These are phyloP conservation scores for Nothura maculosa DNA, from an alignment of 2,797 vertebrate genomes.

Conservation along the genomic window DNA sequence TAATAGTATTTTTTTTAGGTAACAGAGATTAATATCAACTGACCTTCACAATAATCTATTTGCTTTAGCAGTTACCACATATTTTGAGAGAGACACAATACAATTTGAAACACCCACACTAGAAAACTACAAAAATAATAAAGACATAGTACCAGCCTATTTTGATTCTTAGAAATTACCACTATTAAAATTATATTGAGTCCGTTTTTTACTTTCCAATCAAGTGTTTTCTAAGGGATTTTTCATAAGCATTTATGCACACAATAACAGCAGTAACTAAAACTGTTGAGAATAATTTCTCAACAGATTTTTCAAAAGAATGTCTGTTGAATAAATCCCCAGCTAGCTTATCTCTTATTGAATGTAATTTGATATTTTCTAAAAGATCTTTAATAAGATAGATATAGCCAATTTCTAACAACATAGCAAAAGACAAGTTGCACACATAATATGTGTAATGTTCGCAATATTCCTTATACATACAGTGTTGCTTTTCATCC, in stretches of 20 bases:
- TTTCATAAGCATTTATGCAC: neutral
- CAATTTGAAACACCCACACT: neutral
- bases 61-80: neutral
- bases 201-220: neutral
- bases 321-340: neutral
- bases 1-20: neutral
- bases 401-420: neutral
- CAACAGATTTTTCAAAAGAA: neutral
- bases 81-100: neutral
- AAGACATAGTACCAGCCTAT: neutral
- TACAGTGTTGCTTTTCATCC: neutral
- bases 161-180: neutral
- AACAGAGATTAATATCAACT: neutral
- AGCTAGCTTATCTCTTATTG: neutral
- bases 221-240: rapidly evolving
- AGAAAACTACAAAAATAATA: neutral
- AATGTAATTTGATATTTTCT: neutral
- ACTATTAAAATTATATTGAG: neutral
- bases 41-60: neutral
- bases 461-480: neutral
- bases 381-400: neutral
- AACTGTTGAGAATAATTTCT: neutral
- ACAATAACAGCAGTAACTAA: neutral
- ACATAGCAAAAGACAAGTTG: neutral
- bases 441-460: neutral